phyloP scores from a whole-genome alignment of 2,113 vertebrate species.

The Cavia aperea region DNA sequence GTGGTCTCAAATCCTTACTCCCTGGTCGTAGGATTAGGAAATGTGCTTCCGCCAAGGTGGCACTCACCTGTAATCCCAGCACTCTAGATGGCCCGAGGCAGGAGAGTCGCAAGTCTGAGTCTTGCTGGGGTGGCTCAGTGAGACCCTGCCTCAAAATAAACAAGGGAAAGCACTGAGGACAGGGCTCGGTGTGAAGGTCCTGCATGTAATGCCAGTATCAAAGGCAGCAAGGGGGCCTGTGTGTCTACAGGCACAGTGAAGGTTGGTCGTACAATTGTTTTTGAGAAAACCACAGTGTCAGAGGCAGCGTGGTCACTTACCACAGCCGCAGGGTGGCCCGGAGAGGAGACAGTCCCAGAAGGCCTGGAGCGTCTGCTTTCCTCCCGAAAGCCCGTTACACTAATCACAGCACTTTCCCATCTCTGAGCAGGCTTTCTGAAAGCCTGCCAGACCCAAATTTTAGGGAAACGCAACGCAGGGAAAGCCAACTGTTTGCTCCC shows the following conservation, averaged over 20 bases:
- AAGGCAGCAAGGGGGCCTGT: not conserved
- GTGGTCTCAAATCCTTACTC: not conserved
- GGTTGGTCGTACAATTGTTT: not conserved
- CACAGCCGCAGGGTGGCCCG: too few species aligned
- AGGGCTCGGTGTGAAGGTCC: not conserved
- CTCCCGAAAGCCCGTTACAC: not conserved
- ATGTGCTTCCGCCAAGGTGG: not conserved
- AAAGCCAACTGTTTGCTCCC: not conserved
- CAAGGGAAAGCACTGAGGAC: not conserved
- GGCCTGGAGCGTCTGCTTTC: not conserved
- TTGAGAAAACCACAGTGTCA: too few species aligned
- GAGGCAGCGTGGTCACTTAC: not conserved
- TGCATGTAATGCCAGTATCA: not conserved
- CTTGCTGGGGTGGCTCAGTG: not conserved
- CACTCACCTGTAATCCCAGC: not conserved
- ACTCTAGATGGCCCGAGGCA: not conserved
- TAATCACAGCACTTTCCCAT: not conserved
- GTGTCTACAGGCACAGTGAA: not conserved
- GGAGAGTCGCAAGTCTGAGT: not conserved
- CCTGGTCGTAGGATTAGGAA: not conserved
- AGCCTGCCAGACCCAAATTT: not conserved
- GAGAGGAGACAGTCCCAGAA: too few species aligned
- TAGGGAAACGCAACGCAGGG: not conserved
- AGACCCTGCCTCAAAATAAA: not conserved
- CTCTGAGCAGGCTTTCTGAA: not conserved